Evolutionary conservation across 2,113 vertebrate genomes (phyloP).

Genomic region (Limnothrissa miodon): DNA sequence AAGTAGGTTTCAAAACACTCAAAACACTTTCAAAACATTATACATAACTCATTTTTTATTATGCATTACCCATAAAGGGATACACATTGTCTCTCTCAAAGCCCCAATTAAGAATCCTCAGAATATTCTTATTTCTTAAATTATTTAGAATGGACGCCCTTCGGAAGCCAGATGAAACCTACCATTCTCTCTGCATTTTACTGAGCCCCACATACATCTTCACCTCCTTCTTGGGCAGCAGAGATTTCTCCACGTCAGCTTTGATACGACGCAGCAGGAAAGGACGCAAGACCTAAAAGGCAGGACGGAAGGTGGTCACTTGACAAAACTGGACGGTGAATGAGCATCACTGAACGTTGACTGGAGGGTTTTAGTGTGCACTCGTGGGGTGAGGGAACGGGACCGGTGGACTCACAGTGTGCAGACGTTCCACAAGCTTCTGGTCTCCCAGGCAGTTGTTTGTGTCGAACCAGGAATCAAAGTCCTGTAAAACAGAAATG

Average conservation of each 20-base stretch:
- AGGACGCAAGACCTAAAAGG: conserved; percentile 57
- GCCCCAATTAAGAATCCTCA: too few species aligned
- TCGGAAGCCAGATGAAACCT: not conserved
- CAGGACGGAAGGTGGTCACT: not conserved
- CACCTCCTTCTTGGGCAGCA: conserved; percentile 88
- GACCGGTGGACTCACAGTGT: conserved; percentile 73
- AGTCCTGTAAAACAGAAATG: conserved; percentile 72
- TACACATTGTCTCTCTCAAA: too few species aligned
- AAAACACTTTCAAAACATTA: too few species aligned
- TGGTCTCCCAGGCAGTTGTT: conserved; percentile 90
- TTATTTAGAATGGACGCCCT: not conserved
- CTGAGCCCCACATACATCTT: conserved; percentile 90
- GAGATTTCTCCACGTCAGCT: conserved; percentile 86
- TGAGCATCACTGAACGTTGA: not conserved
- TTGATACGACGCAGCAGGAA: conserved; percentile 88
- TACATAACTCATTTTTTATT: too few species aligned
- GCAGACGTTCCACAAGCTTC: conserved; percentile 87
- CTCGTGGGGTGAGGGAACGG: not conserved
- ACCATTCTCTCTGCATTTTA: conserved; percentile 92
- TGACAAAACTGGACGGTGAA: not conserved
- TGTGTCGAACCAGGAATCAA: conserved; percentile 91
- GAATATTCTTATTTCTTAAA: too few species aligned
- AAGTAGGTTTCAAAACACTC: too few species aligned
- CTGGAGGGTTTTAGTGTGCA: not conserved
- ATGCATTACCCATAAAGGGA: too few species aligned